Conservation (phyloP, 2,888 invertebrate species). For the Sesia bembeciformis region DNA sequence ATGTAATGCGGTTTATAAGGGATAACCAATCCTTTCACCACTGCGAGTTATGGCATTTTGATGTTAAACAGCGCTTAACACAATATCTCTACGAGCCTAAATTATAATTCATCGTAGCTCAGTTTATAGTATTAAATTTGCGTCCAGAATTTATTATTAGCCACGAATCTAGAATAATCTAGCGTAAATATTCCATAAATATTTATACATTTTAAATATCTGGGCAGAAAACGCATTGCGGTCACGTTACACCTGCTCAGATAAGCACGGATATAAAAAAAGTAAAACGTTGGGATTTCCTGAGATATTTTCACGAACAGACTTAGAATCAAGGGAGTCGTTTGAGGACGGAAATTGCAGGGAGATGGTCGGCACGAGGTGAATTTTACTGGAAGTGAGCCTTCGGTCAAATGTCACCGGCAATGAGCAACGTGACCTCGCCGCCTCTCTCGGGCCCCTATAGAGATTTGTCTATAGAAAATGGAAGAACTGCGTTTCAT, state of each 20-base stretch:
- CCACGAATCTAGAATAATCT: neutral
- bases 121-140: neutral
- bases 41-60: conserved; percentile 22
- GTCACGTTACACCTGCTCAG: conserved; percentile 9
- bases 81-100: conserved; percentile 12
- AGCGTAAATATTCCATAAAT: conserved; percentile 3
- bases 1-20: conserved; percentile 16
- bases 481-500: conserved; percentile 7
- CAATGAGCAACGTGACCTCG: conserved; percentile 38
- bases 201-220: neutral
- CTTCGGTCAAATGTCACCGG: conserved; percentile 46
- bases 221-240: neutral
- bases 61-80: conserved; percentile 20
- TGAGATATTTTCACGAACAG: conserved; percentile 30
- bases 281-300: conserved; percentile 43
- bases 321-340: conserved; percentile 39
- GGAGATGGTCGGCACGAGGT: conserved; percentile 35
- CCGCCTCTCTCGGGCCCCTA: conserved; percentile 21
- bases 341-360: conserved; percentile 51
- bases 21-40: conserved; percentile 20
- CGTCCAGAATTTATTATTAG: neutral
- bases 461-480: conserved; percentile 36
- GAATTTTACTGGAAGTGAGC: conserved; percentile 35
- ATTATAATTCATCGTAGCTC: conserved; percentile 6
- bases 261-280: conserved; percentile 43